Conservation (phyloP, 2,797 vertebrate genomes). For the Crypturellus tataupa region DNA sequence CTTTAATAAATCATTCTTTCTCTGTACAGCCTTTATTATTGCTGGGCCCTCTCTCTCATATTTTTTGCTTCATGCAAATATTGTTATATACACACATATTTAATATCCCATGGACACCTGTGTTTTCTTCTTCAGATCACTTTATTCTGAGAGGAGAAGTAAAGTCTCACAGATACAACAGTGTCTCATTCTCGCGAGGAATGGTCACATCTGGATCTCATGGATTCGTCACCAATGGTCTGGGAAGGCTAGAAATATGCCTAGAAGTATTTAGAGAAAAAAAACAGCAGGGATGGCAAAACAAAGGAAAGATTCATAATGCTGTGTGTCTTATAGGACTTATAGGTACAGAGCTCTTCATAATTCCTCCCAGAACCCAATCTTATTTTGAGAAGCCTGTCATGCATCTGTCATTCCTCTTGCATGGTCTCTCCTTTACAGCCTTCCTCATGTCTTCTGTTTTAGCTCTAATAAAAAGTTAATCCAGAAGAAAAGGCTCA, state of each 20-base stretch:
- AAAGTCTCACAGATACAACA: accelerated
- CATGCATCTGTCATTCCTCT: neutral
- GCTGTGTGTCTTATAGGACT: neutral
- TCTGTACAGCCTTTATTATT: neutral
- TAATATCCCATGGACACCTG: neutral
- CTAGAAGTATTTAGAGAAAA: too few relatives aligned
- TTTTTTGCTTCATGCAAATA: neutral
- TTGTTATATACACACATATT: neutral
- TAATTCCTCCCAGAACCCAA: neutral
- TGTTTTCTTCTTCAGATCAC: neutral
- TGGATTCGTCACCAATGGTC: neutral
- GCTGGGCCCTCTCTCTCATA: neutral
- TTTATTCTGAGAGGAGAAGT: neutral
- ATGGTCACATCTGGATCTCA: neutral
- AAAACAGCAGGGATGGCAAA: neutral
- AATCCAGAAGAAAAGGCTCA: conserved; percentile 38
- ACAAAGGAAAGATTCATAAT: neutral
- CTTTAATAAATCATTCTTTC: neutral
- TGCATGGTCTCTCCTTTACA: conserved; percentile 11
- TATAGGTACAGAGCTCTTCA: neutral
- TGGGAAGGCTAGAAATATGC: neutral
- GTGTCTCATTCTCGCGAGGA: neutral
- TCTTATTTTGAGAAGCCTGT: neutral
- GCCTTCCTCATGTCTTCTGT: conserved; percentile 19
- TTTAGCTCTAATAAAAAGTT: conserved; percentile 42